Evolutionary conservation across 2,113 vertebrate genomes (phyloP), one percentile per base, ranked within the genome.

Genomic region (Neofelis nebulosa): DNA sequence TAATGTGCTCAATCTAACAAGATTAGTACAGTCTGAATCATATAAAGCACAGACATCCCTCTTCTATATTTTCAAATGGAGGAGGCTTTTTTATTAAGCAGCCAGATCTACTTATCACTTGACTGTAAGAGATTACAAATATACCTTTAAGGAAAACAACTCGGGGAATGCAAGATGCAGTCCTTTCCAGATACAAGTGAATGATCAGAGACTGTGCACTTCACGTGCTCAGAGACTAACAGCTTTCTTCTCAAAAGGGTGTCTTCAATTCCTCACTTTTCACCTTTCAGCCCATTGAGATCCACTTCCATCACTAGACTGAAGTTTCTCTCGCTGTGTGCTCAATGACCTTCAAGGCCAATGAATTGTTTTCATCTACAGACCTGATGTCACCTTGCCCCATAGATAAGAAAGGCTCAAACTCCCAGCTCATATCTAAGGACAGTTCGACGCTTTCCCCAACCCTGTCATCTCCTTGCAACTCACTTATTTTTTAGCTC

Each of bases 61-160:
- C 66, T 63, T 55, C 18, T 76, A 7, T 61, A 57, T 82, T 96
- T 87, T 88, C 73, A 93, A 93, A 71, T 1, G 7, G 27, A 84
- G 48, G 25, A 50, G 18, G 7, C 23, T 68, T 27, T 41, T 89
- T 86, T 48, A 83, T 55, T 68, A 89, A 92, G 78, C 63, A 92
- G 48, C 55, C 80, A 91, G 69, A 76, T 36, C n/a, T 80, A 85
- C 81, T 89, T 87, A 94, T 74, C 79, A 82, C 87, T 90, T 57
- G 68, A 94, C 5, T 80, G 11, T 78, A 55, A 84, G 52, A 97
- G 14, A 84, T 69, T 55, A 85, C 29, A 91, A 81, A 71, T 33
- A 38, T 27, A 87, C 50, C 48, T 71, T 83, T n/a, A 89, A 94
- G 33, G 9, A 25, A 68, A 65, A 63, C 73, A 69, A 5, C 80